Conservation (phyloP, 1,140 invertebrate genomes). For the Littorina saxatilis region DNA sequence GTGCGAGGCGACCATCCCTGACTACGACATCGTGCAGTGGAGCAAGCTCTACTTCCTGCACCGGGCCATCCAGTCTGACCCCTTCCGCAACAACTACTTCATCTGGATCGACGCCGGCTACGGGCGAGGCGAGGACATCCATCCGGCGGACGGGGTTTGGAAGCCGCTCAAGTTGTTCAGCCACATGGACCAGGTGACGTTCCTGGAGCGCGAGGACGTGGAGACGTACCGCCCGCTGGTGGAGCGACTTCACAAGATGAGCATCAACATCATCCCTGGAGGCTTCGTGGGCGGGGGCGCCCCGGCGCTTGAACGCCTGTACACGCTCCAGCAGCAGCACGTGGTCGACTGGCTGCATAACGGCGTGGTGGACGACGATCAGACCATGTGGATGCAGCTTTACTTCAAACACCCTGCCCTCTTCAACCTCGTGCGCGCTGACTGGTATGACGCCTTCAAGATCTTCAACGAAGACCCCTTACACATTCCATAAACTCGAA, state of each 20-base stretch:
- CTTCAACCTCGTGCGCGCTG: slow-evolving; percentile 34
- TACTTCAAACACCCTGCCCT: slow-evolving; percentile 37
- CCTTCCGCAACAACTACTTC: slow-evolving; percentile 36
- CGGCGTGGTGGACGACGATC: slow-evolving; percentile 43
- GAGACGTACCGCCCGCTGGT: neutral
- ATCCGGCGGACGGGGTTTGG: slow-evolving; percentile 38
- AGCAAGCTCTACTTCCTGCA: slow-evolving; percentile 47
- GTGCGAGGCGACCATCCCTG: slow-evolving; percentile 38
- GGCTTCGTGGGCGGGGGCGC: slow-evolving; percentile 35
- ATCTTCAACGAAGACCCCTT: too few species aligned
- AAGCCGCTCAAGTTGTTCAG: slow-evolving; percentile 14
- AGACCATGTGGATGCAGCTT: slow-evolving; percentile 33
- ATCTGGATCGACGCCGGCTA: slow-evolving; percentile 43
- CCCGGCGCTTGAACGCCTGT: neutral
- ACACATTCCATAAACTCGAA: too few species aligned
- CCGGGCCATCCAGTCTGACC: slow-evolving; percentile 19
- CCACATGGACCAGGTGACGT: slow-evolving; percentile 25
- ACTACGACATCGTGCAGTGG: slow-evolving; percentile 49
- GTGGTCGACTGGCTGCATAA: slow-evolving; percentile 34
- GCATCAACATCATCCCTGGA: slow-evolving; percentile 27
- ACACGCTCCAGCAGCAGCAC: slow-evolving; percentile 29
- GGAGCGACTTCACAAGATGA: slow-evolving; percentile 36
- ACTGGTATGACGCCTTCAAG: slow-evolving; percentile 42
- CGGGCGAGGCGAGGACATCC: slow-evolving; percentile 36
- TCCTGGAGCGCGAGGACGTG: slow-evolving; percentile 27